A percentile compares a stretch with the other conserved stretches of the same genome.
These are phyloP conservation scores for Nasonia oneida DNA, from an alignment of 2,888 invertebrate species.

Conservation along the genomic window DNA sequence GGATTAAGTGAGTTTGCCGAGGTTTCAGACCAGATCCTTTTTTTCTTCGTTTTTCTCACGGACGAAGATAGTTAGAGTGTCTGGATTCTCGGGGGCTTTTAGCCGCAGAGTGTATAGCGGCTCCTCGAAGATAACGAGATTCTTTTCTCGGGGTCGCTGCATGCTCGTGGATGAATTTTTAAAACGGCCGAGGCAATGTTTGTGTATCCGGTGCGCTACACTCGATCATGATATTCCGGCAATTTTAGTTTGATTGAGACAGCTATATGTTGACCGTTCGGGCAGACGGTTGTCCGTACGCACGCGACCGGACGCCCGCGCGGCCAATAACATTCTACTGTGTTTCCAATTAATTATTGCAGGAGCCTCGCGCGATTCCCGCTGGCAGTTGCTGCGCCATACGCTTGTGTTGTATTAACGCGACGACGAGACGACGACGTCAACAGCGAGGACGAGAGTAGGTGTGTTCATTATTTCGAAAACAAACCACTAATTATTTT, in stretches of 20 bases:
- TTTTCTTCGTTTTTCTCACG: not conserved
- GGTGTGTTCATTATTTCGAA: constrained; percentile 47
- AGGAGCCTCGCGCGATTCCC: constrained; percentile 38
- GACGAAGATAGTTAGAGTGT: not conserved
- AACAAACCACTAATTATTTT: constrained; percentile 63
- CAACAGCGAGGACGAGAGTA: not conserved
- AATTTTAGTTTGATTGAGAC: constrained; percentile 63
- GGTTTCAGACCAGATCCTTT: not conserved
- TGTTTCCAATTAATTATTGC: constrained; percentile 65
- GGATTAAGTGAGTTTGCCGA: constrained; percentile 19
- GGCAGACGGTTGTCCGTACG: not conserved
- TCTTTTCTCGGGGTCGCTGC: not conserved
- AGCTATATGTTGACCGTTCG: constrained; percentile 54
- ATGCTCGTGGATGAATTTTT: not conserved
- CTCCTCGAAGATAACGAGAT: not conserved
- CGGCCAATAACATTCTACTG: constrained; percentile 56
- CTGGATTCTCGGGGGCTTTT: not conserved
- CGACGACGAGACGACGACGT: not conserved
- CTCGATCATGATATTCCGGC: constrained; percentile 59
- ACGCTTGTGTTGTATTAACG: not conserved
- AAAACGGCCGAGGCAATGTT: constrained; percentile 57
- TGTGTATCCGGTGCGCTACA: constrained; percentile 37
- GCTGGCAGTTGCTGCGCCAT: constrained; percentile 14
- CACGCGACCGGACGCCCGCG: constrained; percentile 18
- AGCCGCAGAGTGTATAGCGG: not conserved